These are phyloP conservation scores for Cairina moschata DNA, from an alignment of 2,113 vertebrate species.

Conservation along the genomic window DNA sequence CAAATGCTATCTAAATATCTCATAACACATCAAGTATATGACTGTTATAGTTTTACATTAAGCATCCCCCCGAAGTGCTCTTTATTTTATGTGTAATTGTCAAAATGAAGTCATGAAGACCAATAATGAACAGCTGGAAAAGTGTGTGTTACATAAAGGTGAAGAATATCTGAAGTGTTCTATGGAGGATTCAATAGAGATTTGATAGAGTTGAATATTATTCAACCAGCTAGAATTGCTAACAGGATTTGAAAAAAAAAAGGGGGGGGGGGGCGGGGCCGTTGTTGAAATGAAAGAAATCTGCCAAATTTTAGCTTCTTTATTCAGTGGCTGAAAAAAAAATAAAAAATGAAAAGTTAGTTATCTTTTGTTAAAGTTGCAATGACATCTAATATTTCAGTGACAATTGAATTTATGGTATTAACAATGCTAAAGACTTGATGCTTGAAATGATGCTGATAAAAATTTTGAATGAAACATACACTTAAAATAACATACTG, in stretches of 20 bases:
- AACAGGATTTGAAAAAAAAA: constrained; percentile 24
- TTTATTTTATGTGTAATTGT: constrained; percentile 21
- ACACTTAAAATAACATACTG: background rate
- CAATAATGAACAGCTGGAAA: background rate
- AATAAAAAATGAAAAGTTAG: constrained; percentile 38
- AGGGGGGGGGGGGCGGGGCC: background rate
- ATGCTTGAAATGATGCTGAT: background rate
- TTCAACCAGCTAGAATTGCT: constrained; percentile 28
- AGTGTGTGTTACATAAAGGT: background rate
- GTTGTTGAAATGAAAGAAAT: background rate
- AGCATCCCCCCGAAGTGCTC: constrained; percentile 61
- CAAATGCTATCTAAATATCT: constrained; percentile 55
- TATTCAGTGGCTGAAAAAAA: constrained; percentile 21
- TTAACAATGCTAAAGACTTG: background rate
- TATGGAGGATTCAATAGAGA: constrained; percentile 7
- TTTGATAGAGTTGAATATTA: constrained; percentile 3
- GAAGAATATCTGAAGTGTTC: background rate
- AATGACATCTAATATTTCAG: constrained; percentile 13
- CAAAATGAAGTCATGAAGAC: constrained; percentile 13
- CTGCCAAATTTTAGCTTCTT: background rate
- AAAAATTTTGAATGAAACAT: background rate
- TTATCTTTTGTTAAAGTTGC: constrained; percentile 53
- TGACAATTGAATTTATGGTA: constrained; percentile 20
- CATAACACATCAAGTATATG: constrained; percentile 44
- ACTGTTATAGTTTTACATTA: constrained; percentile 60